Evolutionary conservation across 2,888 invertebrate genomes (phyloP), one percentile per base, ranked within the genome.

Genomic region (Erynnis tages): DNA sequence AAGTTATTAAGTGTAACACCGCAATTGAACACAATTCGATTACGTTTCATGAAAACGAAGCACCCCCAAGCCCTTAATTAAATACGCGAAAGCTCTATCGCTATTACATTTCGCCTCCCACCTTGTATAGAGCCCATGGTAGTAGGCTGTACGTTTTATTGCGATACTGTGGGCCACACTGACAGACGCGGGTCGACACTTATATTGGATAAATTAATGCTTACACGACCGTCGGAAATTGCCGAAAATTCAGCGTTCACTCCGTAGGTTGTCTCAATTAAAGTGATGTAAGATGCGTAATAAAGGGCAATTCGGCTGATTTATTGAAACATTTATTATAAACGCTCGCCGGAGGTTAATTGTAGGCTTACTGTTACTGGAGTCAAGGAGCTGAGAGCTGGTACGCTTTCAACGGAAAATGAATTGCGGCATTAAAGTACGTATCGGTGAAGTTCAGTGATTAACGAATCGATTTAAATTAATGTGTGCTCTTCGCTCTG

Each of bases 251-350:
- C 68, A 62, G 54, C 68, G 64, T 66, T 62, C 67, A 66, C 62
- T 62, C 62, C 62, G 63, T 66, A 62, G 65, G 70, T 71, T 73
- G 77, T 80, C 83, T 81, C 79, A 82, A 84, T 83, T 82, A 84
- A 82, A 76, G 74, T 79, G 81, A 84, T 78, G 82, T 84, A 81
- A 85, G 84, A 82, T 79, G 79, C 76, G 80, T 81, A 82, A 84
- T 84, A 82, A 82, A 68, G 78, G 73, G 80, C 75, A 78, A 82
- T 85, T 82, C 72, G 61, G 67, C 67, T 84, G 84, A 86, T 86
- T 84, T 85, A 86, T 84, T 71, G 79, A 72, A 80, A 78, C 82
- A 79, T 84, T 82, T 70, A 74, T 85, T 82, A 81, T 77, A 76
- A 78, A 63, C 69, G 67, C 63, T 68, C 67, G 60, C 59, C 62